Conservation (phyloP, 2,888 invertebrate species). For the Sacculina carcini region DNA sequence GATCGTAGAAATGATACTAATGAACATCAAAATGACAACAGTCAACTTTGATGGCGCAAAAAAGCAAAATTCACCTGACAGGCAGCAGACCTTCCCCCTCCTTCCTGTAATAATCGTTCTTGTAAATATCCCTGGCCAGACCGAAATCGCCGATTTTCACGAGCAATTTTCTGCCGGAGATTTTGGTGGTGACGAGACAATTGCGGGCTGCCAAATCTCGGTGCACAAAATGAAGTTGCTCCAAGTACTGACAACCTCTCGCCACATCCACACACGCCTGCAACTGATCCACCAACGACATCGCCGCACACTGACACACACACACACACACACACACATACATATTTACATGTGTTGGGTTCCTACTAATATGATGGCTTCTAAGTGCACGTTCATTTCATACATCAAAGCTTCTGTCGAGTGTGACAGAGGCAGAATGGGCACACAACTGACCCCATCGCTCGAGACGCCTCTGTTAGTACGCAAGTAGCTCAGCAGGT, state of each 20-base stretch:
- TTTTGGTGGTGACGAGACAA: conserved; percentile 41
- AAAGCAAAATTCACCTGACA: neutral
- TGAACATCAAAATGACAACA: too few species aligned
- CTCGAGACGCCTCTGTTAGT: conserved; percentile 32
- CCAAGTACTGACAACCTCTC: conserved; percentile 76
- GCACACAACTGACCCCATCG: neutral
- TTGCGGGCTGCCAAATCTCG: conserved; percentile 86
- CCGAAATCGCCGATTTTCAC: conserved; percentile 95
- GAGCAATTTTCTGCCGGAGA: conserved; percentile 14
- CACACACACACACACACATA: neutral
- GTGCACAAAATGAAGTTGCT: conserved; percentile 91
- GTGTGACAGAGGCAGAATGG: too few species aligned
- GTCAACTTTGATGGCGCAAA: too few species aligned
- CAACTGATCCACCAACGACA: conserved; percentile 57
- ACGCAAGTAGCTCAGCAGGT: conserved; percentile 66
- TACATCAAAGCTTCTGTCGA: too few species aligned
- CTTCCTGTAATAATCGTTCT: conserved; percentile 89
- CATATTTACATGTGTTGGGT: conserved; percentile 24
- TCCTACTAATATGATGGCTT: conserved; percentile 24
- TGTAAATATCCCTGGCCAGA: conserved; percentile 81
- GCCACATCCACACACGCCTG: conserved; percentile 88
- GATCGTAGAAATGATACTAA: too few species aligned
- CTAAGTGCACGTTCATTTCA: neutral
- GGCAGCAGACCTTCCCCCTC: conserved; percentile 61
- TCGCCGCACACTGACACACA: conserved; percentile 11